Evolutionary conservation across 2,113 vertebrate genomes (phyloP).

Genomic region (Lycaon pictus): DNA sequence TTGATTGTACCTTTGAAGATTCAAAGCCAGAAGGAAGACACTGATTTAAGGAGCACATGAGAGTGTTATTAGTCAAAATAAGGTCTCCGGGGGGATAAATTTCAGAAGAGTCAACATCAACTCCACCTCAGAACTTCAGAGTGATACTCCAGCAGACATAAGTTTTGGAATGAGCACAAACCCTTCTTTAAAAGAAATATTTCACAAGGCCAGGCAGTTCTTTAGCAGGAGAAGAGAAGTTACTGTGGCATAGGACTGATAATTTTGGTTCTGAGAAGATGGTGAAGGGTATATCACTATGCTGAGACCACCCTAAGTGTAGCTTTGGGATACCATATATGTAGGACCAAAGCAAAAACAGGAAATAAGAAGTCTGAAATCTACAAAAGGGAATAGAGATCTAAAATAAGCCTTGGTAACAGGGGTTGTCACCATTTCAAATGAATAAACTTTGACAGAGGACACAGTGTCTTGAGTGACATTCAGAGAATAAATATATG

Average conservation of each 20-base stretch:
- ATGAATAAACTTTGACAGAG: neutral
- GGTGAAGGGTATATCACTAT: neutral
- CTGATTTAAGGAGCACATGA: neutral
- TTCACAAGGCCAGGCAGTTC: neutral
- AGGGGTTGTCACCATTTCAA: neutral
- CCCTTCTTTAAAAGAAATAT: neutral
- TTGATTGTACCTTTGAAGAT: neutral
- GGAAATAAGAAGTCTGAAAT: conserved; percentile 25
- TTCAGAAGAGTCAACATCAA: neutral
- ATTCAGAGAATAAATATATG: neutral
- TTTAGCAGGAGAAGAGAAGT: neutral
- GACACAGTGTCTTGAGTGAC: neutral
- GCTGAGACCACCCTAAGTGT: neutral
- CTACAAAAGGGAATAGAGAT: neutral
- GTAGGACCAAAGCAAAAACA: neutral
- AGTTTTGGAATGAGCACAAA: neutral
- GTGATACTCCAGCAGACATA: neutral
- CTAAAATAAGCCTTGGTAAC: neutral
- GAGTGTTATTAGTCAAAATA: neutral
- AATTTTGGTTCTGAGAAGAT: neutral
- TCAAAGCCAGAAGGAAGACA: neutral
- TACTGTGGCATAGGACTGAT: neutral
- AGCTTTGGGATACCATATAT: neutral
- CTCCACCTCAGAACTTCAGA: neutral
- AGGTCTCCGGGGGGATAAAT: neutral